phyloP scores from a whole-genome alignment of 2,888 invertebrate genomes.

The Alloplasta piceator region DNA sequence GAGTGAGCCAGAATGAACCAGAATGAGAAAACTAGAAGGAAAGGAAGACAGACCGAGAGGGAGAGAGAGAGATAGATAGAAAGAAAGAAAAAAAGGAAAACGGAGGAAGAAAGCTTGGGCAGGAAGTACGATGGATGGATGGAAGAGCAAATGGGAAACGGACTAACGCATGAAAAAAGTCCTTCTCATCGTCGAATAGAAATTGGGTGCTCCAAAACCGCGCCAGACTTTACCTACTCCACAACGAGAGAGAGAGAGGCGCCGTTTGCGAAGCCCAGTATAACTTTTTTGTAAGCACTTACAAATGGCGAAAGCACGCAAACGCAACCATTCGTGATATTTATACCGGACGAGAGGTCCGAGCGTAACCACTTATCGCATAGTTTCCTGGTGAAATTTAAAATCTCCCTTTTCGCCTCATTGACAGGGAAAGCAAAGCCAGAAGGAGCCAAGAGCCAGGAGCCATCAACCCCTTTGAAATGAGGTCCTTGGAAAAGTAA shows the following conservation, averaged over 20 bases:
- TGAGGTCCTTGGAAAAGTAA: constrained; percentile 47
- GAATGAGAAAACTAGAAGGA: neutral
- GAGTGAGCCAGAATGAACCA: neutral
- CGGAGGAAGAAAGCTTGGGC: neutral
- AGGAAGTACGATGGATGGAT: constrained; percentile 4
- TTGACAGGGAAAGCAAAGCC: constrained; percentile 5
- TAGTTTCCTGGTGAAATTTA: constrained; percentile 39
- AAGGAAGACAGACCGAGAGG: neutral
- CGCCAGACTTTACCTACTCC: constrained; percentile 60
- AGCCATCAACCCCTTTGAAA: constrained; percentile 51
- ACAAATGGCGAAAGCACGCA: constrained; percentile 22
- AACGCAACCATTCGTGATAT: constrained; percentile 21
- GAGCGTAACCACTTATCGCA: constrained; percentile 51
- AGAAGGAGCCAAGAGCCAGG: constrained; percentile 16
- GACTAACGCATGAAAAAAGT: constrained; percentile 8
- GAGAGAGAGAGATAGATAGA: neutral
- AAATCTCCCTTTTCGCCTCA: constrained; percentile 3
- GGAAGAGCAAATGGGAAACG: constrained; percentile 8
- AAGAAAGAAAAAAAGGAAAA: neutral
- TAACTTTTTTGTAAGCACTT: constrained; percentile 51
- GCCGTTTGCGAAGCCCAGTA: constrained; percentile 30
- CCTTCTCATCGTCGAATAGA: constrained; percentile 39
- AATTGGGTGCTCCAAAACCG: constrained; percentile 54
- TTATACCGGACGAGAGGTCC: constrained; percentile 25
- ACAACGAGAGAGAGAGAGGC: constrained; percentile 12